Conservation (phyloP, 2,113 vertebrate species). For the Synchiropus splendidus region DNA sequence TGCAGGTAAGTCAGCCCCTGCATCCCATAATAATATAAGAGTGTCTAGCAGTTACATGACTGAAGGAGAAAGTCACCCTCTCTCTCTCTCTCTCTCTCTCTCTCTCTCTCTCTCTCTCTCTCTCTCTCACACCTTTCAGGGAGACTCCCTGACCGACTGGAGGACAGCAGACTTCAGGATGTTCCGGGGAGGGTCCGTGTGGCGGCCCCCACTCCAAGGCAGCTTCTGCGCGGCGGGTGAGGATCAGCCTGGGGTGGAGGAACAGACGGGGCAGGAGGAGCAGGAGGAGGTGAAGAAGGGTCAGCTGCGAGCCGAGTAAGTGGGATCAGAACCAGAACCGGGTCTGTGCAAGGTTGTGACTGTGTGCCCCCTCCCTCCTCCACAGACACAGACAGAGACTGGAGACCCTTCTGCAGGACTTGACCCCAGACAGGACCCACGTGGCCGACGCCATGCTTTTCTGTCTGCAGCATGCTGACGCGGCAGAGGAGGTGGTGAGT, state of each 20-base stretch:
- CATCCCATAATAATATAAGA: too few relatives aligned
- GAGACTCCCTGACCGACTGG: constrained; percentile 67
- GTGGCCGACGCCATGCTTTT: constrained; percentile 67
- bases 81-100: too few relatives aligned
- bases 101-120: too few relatives aligned
- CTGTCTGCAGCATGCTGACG: constrained; percentile 68
- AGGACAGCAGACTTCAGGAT: constrained; percentile 66
- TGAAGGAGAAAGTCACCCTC: too few relatives aligned
- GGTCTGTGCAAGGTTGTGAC: background rate
- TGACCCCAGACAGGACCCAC: constrained; percentile 57
- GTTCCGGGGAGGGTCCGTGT: constrained; percentile 70
- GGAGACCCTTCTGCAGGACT: constrained; percentile 58
- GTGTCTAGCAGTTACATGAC: too few relatives aligned
- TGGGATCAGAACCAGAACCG: background rate
- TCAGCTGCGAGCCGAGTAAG: constrained; percentile 69
- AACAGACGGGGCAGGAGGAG: constrained; percentile 46
- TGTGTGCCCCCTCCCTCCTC: background rate
- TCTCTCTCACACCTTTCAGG: too few relatives aligned
- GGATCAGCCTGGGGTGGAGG: constrained; percentile 38
- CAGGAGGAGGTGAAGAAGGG: constrained; percentile 73
- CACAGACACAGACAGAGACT: constrained; percentile 66
- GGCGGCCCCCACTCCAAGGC: constrained; percentile 68
- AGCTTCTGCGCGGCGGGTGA: constrained; percentile 59
- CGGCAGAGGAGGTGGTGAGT: constrained; percentile 71
- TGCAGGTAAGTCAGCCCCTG: constrained; percentile 61